Base-by-base conservation (phyloP, 2,113 vertebrate genomes). In the Trogon surrucura region DNA sequence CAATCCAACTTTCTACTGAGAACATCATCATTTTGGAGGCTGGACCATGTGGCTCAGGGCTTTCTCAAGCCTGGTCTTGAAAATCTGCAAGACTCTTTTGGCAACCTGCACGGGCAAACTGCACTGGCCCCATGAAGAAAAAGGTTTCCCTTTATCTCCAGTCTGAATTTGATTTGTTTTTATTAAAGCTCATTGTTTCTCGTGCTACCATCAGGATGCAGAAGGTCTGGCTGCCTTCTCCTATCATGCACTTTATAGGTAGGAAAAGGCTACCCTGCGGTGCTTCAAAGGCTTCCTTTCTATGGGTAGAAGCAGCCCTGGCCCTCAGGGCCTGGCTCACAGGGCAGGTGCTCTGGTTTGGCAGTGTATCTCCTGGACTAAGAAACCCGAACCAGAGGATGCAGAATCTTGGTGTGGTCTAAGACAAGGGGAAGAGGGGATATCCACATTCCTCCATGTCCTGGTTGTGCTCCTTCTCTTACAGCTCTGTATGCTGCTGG, bases 141-240 rank as follows among this genome's bases (percentile, higher is more conserved):
- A 44, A 41, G 1, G 2, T 60, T 66, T 67, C 19, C 7, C 7
- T 54, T 53, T 74, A 21, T 54, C 6, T 67, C 41, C 17, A 32
- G 21, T 22, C 29, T 75, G 17, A 56, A 71, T 6, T 25, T 57
- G 3, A 5, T 22, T 82, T 51, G 34, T 67, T 71, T 82, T 47
- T 64, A 13, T 15, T 3, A 30, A 30, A 4, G 16, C 8, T 2
- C 17, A 7, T 6, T 69, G 10, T 30, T 60, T 77, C 17, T 56
- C 1, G 3, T 21, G 2, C 41, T n/a, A 10, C 21, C 0, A 1
- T 41, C 18, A 36, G 25, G 6, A 4, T 75, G 21, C 6, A 0
- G 1, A 75, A 22, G 70, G 6, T 32, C 9, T 75, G 56, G 4
- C 6, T 69, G 26, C 4, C 0, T 75, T 36, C 75, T 64, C 16